Base-by-base conservation (phyloP, 35 echinoderm and acorn worm genomes). In the Acanthaster planci region DNA sequence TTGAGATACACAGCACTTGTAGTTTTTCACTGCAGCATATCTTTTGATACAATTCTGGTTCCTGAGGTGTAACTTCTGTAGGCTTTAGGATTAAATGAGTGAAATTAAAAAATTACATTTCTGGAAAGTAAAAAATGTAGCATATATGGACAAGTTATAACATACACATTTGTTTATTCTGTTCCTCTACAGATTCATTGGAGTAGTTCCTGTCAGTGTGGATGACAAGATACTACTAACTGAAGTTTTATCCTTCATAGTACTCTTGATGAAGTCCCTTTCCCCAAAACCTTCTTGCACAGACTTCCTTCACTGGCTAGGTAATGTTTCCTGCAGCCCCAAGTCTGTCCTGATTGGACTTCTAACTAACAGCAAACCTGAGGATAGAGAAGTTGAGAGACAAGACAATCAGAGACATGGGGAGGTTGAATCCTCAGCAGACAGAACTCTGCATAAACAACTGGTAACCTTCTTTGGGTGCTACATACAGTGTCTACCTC, bases 151-250 rank as follows among this genome's bases (percentile, higher is more conserved):
- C n/a, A n/a, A n/a, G n/a, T n/a, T n/a, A 47, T 47, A 47, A 47
- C 4, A 47, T 47, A 47, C 12, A 47, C 42, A 47, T 47, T 47
- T 47, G 42, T 47, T 47, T 47, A 79, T 78, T 10, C 12, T 32
- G 22, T 30, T 67, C 1, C n/a, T 77, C 47, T 60, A 52, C 36
- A 95, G 93, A 87, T 95, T 95, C 77, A 75, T 95, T 38, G 88
- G 84, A 22, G 84, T 91, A n/a, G 40, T 89, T 22, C 93, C 93
- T 40, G 59, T 84, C 78, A 95, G 90, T 72, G 18, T 50, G 8
- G 93, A 95, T 37, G 93, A 95, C 57, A 86, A 90, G 47, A 52
- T 81, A 2, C 84, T 95, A 22, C 76, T 95, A 1, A 34, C 80
- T 53, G 86, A 87, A 80, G 79, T 95, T 12, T 30, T 95, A 14